Base-by-base conservation (phyloP, 2,113 vertebrate species). In the Mobula hypostoma region DNA sequence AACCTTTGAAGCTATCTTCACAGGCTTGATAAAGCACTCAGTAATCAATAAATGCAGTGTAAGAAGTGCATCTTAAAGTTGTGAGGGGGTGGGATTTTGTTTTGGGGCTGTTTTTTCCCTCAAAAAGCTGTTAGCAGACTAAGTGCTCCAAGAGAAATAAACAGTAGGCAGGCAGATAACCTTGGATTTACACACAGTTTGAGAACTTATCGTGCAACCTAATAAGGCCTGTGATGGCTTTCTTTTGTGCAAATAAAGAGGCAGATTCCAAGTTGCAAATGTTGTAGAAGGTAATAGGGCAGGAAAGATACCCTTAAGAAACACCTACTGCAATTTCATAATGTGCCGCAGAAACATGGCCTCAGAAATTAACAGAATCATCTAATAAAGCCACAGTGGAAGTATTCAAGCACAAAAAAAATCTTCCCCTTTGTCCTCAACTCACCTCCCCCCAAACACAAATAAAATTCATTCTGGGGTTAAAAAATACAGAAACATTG, bases 181-280 rank as follows among this genome's bases (percentile, higher is more conserved):
- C 63, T 91, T 29, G 2, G 19, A 74, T 93, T 48, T 93, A 93
- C 36, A 93, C 68, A 12, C 17, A 12, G 90, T 66, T 70, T 8
- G 24, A 70, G 66, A 3, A 56, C 27, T 76, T 66, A 90, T 61
- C n/a, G 61, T 90, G 85, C 85, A 66, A 66, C 29, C 66, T 90
- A 61, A 93, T 27, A 74, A 93, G 91, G 90, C 90, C 27, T 24
- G 36, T 74, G 40, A 93, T 74, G 90, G 68, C 66, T 90, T 90
- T 66, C 48, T 82, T 92, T 93, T 40, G 91, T 93, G 91, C 91
- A 93, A 93, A 93, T 56, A 7, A 93, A 48, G 40, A 72, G 19
- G 32, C 91, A 93, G 15, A 11, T 40, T 70, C 70, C 24, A 32
- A 12, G 40, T 21, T 74, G 91, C 19, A 9, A 70, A 56, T 40